These are phyloP conservation scores for Uloborus diversus DNA, from an alignment of 1,140 invertebrate genomes.

Conservation along the genomic window DNA sequence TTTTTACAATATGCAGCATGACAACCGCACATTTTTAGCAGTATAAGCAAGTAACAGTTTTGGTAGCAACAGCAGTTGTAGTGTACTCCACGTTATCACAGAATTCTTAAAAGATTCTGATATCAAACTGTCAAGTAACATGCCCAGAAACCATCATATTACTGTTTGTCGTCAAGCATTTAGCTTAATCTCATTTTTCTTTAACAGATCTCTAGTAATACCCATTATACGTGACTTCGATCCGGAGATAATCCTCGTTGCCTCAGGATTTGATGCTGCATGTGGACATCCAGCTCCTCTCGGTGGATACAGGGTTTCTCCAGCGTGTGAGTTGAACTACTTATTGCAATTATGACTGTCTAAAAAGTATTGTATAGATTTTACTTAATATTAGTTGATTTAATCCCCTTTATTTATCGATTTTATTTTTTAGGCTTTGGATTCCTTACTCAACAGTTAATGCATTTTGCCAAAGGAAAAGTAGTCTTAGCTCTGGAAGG, in stretches of 20 bases:
- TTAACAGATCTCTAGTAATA: conserved; percentile 77
- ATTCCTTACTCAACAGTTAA: conserved; percentile 93
- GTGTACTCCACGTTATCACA: too few relatives aligned
- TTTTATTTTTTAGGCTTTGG: conserved; percentile 76
- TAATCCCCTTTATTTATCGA: neutral
- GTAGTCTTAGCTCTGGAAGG: conserved; percentile 70
- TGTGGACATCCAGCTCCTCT: conserved; percentile 92
- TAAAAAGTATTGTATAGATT: neutral
- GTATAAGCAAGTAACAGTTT: too few relatives aligned
- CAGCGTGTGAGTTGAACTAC: conserved; percentile 75
- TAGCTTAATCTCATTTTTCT: too few relatives aligned
- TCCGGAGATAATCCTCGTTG: conserved; percentile 95
- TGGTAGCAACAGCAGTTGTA: too few relatives aligned
- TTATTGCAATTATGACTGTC: neutral
- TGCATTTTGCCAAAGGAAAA: conserved; percentile 88
- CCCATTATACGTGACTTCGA: conserved; percentile 92
- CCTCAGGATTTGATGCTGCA: conserved; percentile 97
- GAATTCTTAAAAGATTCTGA: too few relatives aligned
- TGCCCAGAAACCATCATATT: too few relatives aligned
- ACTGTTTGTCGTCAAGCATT: too few relatives aligned
- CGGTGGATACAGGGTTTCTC: conserved; percentile 92
- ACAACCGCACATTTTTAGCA: too few relatives aligned
- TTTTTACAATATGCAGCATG: too few relatives aligned
- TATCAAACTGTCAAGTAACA: too few relatives aligned
- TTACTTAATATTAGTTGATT: neutral